Conservation (phyloP, 2,113 vertebrate genomes). For the Lepus timidus region DNA sequence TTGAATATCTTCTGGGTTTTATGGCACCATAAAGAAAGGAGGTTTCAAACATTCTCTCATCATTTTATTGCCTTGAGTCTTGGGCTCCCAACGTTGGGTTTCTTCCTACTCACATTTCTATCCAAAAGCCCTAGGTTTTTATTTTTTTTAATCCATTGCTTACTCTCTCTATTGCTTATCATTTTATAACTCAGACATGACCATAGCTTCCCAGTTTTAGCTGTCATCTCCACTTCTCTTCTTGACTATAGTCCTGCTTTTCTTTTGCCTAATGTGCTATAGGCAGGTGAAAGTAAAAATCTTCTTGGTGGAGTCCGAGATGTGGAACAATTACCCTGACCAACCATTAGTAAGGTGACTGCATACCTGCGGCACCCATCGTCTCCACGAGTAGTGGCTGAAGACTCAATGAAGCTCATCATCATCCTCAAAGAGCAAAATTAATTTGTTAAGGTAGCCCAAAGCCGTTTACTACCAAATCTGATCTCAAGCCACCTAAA, state of each 20-base stretch:
- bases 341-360: too few relatives aligned
- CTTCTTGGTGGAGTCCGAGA: neutral
- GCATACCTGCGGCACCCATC: neutral
- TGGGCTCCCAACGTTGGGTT: neutral
- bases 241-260: neutral
- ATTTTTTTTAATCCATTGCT: neutral
- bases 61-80: neutral
- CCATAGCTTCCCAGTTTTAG: neutral
- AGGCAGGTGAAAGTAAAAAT: neutral
- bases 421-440: neutral
- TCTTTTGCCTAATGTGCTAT: neutral
- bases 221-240: neutral
- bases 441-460: neutral
- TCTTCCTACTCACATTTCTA: neutral
- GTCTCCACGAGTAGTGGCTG: too few relatives aligned
- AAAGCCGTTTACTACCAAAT: neutral
- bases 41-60: neutral
- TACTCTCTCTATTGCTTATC: neutral
- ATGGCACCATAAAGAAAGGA: neutral
- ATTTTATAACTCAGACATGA: neutral
- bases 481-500: neutral
- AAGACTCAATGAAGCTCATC: neutral
- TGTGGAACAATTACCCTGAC: neutral
- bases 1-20: slow-evolving; percentile 27
- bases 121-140: neutral